These are phyloP conservation scores for Oncorhynchus masou DNA, from an alignment of 2,113 vertebrate genomes.

Conservation along the genomic window DNA sequence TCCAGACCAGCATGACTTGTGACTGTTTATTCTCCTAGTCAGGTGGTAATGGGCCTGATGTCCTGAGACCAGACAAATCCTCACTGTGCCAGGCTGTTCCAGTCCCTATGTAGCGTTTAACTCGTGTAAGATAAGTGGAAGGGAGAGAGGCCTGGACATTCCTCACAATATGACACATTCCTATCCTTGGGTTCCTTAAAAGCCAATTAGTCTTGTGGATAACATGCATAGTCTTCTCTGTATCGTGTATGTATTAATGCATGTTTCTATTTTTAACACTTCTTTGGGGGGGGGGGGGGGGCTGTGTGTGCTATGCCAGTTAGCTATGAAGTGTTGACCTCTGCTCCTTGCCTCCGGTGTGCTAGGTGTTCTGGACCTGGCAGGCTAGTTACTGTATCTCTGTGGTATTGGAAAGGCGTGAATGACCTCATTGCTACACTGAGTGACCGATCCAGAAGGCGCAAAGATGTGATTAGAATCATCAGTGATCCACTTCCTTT, in stretches of 20 bases:
- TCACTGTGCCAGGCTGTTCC: constrained; percentile 43
- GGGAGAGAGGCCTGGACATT: constrained; percentile 39
- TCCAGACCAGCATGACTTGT: neutral
- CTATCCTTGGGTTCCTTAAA: constrained; percentile 37
- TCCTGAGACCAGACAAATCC: neutral
- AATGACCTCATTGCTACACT: no score
- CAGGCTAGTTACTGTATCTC: no score
- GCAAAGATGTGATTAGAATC: no score
- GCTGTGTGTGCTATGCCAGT: constrained; percentile 2
- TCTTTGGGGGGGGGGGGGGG: neutral
- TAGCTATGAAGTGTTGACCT: no score
- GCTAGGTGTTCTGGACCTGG: no score
- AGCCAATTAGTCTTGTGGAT: constrained; percentile 29
- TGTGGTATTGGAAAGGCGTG: no score
- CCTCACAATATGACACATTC: constrained; percentile 49
- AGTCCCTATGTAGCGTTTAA: constrained; percentile 41
- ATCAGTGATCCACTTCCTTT: constrained; percentile 15
- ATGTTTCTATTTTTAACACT: constrained; percentile 18
- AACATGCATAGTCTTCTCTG: constrained; percentile 29
- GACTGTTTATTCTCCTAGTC: neutral
- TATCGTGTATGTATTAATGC: constrained; percentile 23
- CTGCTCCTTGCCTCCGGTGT: no score
- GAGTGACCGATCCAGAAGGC: no score
- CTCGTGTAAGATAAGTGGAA: constrained; percentile 22
- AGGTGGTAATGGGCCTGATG: neutral